Percentiles rank a stretch among this genome's conserved stretches.
Conservation (phyloP, 2,113 vertebrate genomes). For the Campylorhamphus procurvoides region DNA sequence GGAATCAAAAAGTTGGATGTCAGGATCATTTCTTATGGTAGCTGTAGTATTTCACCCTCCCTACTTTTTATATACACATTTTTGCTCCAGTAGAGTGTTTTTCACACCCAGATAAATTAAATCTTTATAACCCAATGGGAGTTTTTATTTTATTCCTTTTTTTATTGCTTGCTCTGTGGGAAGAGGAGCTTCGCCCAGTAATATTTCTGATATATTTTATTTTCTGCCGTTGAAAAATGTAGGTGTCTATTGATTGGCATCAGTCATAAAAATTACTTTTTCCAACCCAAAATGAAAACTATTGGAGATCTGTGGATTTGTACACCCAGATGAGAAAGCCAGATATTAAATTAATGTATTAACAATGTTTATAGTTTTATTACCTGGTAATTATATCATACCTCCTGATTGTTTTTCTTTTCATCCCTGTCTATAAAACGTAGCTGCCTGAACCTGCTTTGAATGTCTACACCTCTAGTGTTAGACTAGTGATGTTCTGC, state of each 20-base stretch:
- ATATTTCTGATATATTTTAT: not conserved
- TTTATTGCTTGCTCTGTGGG: not conserved
- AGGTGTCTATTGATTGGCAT: not conserved
- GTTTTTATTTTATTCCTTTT: not conserved
- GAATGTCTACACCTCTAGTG: conserved; percentile 46
- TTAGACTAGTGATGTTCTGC: conserved; percentile 65
- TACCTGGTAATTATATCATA: conserved; percentile 76
- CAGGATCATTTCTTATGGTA: not conserved
- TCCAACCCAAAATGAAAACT: not conserved
- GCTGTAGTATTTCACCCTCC: not conserved
- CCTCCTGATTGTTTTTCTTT: conserved; percentile 70
- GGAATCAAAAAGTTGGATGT: not conserved
- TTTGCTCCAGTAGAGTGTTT: not conserved
- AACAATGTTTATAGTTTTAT: conserved; percentile 75
- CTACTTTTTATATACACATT: not conserved
- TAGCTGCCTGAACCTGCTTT: conserved; percentile 73
- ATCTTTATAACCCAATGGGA: not conserved
- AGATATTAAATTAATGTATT: conserved; percentile 73
- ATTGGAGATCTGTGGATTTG: conserved; percentile 5
- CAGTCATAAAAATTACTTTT: not conserved
- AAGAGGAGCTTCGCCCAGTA: not conserved
- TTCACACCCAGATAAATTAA: not conserved
- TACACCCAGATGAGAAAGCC: conserved; percentile 25
- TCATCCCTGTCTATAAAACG: conserved; percentile 62
- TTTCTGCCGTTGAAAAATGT: not conserved